Base-by-base conservation (phyloP, 2,888 invertebrate genomes). In the Cetonia aurata region DNA sequence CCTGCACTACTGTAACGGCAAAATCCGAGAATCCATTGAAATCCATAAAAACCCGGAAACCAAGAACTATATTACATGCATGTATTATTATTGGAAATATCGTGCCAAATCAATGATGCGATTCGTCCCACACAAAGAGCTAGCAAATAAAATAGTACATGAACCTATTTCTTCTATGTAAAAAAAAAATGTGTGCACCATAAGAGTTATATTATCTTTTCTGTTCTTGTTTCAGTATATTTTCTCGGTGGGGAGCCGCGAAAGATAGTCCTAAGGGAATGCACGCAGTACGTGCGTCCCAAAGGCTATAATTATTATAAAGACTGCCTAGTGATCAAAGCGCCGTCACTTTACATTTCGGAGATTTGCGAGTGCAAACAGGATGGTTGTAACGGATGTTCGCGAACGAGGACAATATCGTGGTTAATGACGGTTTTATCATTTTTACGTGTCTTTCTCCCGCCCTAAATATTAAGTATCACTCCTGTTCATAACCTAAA, bases 321-420 rank as follows among this genome's bases (percentile, higher is more conserved):
- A 19, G 42, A 46, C 6, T 68, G 68, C 41, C n/a, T n/a, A 19
- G 15, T 6, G 6, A 3, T 19, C 31, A 46, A 19, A 19, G 19
- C 31, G 12, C 52, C 50, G 6, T 31, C 12, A 12, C 37, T 42
- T 42, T 69, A 25, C 53, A 3, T 13, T 15, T 33, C 42, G 44
- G 31, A 17, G 10, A 52, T 71, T 15, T 75, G 73, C 50, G 75
- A 75, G 9, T 75, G 75, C 66, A 46, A 48, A 33, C 55, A 15
- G 8, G 72, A 74, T n/a, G 74, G 73, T 48, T 75, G 75, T 42
- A 75, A 75, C 60, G 59, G 19, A 46, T 67, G 57, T 48, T 25
- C 57, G 37, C 42, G 66, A 15, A 25, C 55, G 33, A 73, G 56
- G 46, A 68, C 53, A 15, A 25, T 25, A 13, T 41, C 67, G 33